Evolutionary conservation across 2,797 vertebrate species (phyloP).

Genomic region (Pempheris klunzingeri): DNA sequence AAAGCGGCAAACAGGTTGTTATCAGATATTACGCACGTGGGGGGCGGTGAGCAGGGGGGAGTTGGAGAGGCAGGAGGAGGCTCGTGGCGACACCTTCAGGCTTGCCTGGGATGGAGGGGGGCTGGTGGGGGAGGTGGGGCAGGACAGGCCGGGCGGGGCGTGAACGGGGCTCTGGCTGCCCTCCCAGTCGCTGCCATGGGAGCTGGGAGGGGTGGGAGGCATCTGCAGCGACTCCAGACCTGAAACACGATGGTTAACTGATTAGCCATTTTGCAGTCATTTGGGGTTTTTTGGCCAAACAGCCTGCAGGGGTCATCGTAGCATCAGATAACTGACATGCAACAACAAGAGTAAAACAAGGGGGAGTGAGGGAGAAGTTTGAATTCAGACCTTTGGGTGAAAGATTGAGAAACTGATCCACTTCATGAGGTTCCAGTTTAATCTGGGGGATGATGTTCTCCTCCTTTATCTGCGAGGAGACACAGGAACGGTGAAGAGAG

Average conservation of each 20-base stretch:
- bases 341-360: not conserved
- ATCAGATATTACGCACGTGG: constrained; percentile 84
- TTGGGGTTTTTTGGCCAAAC: not conserved
- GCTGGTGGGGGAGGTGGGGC: constrained; percentile 81
- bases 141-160: constrained; percentile 80
- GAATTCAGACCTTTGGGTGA: constrained; percentile 92
- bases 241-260: constrained; percentile 18
- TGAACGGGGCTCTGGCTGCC: constrained; percentile 94
- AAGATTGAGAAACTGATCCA: constrained; percentile 98
- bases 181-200: constrained; percentile 96
- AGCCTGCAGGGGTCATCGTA: constrained; percentile 63
- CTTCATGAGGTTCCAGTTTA: constrained; percentile 97
- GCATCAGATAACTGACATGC: constrained; percentile 11
- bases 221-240: constrained; percentile 93
- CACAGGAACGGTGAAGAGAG: constrained; percentile 17
- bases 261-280: not conserved
- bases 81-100: constrained; percentile 85
- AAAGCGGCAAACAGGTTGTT: not conserved
- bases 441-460: constrained; percentile 91
- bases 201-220: constrained; percentile 97
- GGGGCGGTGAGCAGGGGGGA: constrained; percentile 97
- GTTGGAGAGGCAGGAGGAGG: constrained; percentile 91
- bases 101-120: constrained; percentile 81
- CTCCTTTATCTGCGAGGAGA: constrained; percentile 86
- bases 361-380: not conserved